Base-by-base conservation (phyloP, 35 echinoderm and acorn worm species). In the Apostichopus japonicus region DNA sequence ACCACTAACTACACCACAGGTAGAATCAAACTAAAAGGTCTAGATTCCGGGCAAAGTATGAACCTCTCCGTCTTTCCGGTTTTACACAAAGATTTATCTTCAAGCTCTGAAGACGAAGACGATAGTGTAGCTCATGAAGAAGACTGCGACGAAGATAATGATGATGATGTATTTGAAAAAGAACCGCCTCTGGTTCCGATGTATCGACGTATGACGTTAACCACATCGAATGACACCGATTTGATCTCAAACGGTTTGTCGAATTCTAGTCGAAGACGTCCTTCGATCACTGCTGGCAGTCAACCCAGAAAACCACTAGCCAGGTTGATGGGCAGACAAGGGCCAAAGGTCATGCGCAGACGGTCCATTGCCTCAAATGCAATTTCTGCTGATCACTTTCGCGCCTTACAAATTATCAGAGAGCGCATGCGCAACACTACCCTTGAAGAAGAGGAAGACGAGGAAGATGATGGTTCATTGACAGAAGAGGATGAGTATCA, bases 1-100 rank as follows among this genome's bases (percentile, higher is more conserved):
- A 95, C 87, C 2, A 94, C 96, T 6, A 55, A 97, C 77, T 97
- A 97, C 79, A 54, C 65, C 5, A 83, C 86, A 24, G 93, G 86
- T 19, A 94, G 19, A 24, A 96, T 96, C 58, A 89, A 92, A 87
- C 51, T 96, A n/a, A 59, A 87, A 81, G 81, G 44, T 72, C 9
- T 72, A 3, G 21, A 65, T 6, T 78, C 61, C 11, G 82, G 56
- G 1, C 24, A 92, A 1, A 62, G 89, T n/a, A 53, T 94, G 19
- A 62, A 92, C 17, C 55, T 92, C 23, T 77, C 55, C 8, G 95
- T 96, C 61, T 96, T 96, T 16, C 95, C 95, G 0, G 53, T 96
- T 14, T 77, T 96, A 61, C 95, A 96, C 77, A 55, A 25, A 15
- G 84, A 91, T 65, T 51, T 96, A 1, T 67, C 72, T 58, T 92